Percentiles rank a stretch among this genome's conserved stretches.
Evolutionary conservation across 2,113 vertebrate genomes (phyloP).

Genomic region (Choloepus hoffmanni): DNA sequence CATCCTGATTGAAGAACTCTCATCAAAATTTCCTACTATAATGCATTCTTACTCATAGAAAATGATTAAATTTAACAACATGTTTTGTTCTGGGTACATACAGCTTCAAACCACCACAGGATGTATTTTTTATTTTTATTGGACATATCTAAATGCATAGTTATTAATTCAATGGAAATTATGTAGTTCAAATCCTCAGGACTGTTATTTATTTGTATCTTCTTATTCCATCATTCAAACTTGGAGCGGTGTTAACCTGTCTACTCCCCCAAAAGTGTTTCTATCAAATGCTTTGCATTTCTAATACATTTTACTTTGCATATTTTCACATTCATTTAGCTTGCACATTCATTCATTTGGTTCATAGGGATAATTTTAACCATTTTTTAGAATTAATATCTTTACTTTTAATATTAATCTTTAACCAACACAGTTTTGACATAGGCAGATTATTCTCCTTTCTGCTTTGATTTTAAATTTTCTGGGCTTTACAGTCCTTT

Average conservation of each 20-base stretch:
- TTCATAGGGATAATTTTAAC: neutral
- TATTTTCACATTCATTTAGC: neutral
- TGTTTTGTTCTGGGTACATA: too few relatives aligned
- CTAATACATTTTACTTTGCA: neutral
- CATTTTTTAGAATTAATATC: neutral
- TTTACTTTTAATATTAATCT: neutral
- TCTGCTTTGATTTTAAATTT: neutral
- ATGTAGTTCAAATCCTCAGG: neutral
- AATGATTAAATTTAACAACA: too few relatives aligned
- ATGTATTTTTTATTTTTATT: neutral
- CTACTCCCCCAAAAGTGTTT: neutral
- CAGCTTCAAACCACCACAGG: too few relatives aligned
- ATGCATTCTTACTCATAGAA: too few relatives aligned
- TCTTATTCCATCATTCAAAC: neutral
- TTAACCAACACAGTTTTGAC: neutral
- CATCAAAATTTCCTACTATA: too few relatives aligned
- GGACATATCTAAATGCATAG: neutral
- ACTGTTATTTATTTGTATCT: neutral
- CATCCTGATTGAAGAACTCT: too few relatives aligned
- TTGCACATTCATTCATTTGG: too few relatives aligned
- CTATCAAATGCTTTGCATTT: neutral
- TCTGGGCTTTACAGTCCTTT: neutral
- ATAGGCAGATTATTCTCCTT: neutral
- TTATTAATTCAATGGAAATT: neutral
- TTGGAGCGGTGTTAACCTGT: neutral